Percentiles rank a stretch among this genome's conserved stretches.
phyloP scores from a whole-genome alignment of 2,797 vertebrate genomes.

The Buceros bicornis region DNA sequence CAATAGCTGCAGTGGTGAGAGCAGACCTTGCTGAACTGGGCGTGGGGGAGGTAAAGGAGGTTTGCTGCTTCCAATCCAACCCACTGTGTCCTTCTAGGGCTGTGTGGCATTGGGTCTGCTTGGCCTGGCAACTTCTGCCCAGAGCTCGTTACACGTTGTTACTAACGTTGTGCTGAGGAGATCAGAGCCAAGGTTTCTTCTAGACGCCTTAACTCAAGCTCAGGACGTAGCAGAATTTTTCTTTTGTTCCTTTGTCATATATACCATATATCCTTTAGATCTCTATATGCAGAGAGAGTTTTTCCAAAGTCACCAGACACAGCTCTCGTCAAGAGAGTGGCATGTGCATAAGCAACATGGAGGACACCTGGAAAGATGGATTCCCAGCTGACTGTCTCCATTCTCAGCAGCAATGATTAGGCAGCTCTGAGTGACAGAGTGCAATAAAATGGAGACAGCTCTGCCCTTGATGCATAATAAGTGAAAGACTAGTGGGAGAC shows the following conservation, averaged over 20 bases:
- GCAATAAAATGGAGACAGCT: slow-evolving; percentile 45
- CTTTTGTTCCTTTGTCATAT: neutral
- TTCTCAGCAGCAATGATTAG: slow-evolving; percentile 44
- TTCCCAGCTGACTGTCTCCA: neutral
- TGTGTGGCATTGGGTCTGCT: neutral
- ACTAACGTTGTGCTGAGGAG: neutral
- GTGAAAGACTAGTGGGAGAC: slow-evolving; percentile 16
- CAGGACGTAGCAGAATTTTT: neutral
- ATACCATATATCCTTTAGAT: neutral
- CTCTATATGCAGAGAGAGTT: neutral
- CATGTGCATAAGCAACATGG: neutral
- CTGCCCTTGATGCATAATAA: slow-evolving; percentile 41
- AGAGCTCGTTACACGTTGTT: rapidly evolving
- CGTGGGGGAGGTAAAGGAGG: neutral
- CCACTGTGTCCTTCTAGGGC: neutral
- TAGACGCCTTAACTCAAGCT: neutral
- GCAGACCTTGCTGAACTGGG: neutral
- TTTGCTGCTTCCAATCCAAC: neutral
- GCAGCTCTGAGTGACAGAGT: slow-evolving; percentile 30
- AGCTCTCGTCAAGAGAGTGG: neutral
- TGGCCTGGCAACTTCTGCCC: neutral
- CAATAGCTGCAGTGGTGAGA: neutral
- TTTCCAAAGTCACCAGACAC: neutral
- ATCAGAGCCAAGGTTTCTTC: neutral
- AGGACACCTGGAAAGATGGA: neutral